Conservation (phyloP, 2,113 vertebrate species). For the Prochilodus magdalenae region DNA sequence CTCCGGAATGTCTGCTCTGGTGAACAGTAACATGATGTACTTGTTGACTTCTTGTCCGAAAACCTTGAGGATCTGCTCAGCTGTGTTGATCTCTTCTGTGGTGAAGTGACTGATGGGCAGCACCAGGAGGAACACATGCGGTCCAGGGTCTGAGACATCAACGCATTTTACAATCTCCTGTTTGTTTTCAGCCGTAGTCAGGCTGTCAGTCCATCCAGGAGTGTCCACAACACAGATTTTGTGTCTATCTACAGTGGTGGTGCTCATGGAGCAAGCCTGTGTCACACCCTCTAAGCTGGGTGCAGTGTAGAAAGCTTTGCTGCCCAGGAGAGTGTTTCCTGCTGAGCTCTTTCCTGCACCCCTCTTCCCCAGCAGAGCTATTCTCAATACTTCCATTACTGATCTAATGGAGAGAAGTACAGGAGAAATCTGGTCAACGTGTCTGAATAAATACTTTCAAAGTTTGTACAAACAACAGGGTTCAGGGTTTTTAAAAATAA, state of each 20-base stretch:
- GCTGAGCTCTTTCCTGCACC: constrained; percentile 40
- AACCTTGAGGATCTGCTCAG: background rate
- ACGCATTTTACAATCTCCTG: background rate
- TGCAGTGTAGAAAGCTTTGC: background rate
- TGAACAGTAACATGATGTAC: constrained; percentile 11
- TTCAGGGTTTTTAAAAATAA: no score
- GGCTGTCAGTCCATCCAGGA: background rate
- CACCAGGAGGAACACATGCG: constrained; percentile 7
- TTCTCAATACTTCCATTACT: background rate
- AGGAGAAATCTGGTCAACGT: background rate
- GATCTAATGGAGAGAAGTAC: background rate
- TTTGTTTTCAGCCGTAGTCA: background rate
- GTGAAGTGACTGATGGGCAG: background rate
- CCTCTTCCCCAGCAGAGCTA: constrained; percentile 2
- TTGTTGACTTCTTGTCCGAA: constrained; percentile 15
- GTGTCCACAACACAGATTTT: constrained; percentile 26
- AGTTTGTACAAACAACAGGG: no score
- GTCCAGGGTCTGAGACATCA: background rate
- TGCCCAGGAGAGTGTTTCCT: constrained; percentile 52
- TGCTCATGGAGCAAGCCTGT: background rate
- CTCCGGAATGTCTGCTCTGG: background rate
- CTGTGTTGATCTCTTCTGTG: background rate
- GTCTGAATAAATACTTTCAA: no score
- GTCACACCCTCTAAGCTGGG: background rate
- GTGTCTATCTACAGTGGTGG: background rate